Evolutionary conservation across 2,113 vertebrate species (phyloP), one percentile per base, ranked within the genome.

Genomic region (Bucco capensis): DNA sequence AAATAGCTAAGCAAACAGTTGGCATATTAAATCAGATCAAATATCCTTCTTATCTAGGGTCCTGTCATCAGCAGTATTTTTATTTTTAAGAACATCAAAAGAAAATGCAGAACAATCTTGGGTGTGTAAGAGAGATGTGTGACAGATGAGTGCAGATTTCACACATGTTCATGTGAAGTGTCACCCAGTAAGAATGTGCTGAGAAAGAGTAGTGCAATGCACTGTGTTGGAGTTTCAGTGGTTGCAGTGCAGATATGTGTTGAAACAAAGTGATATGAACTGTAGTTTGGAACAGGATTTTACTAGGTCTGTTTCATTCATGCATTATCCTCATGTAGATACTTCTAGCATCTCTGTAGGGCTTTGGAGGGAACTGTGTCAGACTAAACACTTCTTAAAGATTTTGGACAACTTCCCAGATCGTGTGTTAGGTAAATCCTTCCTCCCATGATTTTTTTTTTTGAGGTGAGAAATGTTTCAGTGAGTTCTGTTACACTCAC

Each of bases 371-470:
- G 83, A 94, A 90, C 73, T 79, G 38, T 80, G 79, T 94, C 92
- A 95, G 88, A 94, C 90, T 94, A 95, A 94, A 94, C 82, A 94
- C 76, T 92, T 92, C 75, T 92, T 94, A 91, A 94, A 88, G 72
- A 90, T 81, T 92, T 75, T 90, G 93, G 94, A 95, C 79, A 66
- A 56, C 42, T 90, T 96, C 90, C 92, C 88, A 62, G 90, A 73
- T 28, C 47, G 30, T 67, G 38, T 72, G 77, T 83, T 95, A 79
- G 90, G 86, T 84, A 95, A 94, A 94, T 38, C 22, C 35, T 90
- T 94, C 62, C 28, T 94, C 73, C 77, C 33, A 69, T 1, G 0
- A 69, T 86, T 92, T 82, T 93, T 74, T n/a, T 83, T 71, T 86
- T 84, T 61, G 74, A 92, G 90, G 88, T 62, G 88, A 91, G 66